A percentile compares a stretch with the other conserved stretches of the same genome.
phyloP scores from a whole-genome alignment of 1,140 invertebrate genomes.

The Meloidogyne chitwoodi region DNA sequence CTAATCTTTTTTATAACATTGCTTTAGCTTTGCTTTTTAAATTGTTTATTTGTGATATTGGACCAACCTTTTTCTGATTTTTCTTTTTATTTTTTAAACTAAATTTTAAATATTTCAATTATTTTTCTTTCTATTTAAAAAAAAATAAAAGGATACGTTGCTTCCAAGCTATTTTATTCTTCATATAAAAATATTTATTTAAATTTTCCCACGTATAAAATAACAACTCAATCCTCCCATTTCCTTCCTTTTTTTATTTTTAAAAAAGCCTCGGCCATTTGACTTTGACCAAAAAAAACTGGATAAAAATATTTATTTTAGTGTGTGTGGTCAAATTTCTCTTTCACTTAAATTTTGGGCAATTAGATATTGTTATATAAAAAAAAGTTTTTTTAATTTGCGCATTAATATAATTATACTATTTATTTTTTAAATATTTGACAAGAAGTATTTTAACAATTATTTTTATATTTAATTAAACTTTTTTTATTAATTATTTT shows the following conservation, averaged over 20 bases:
- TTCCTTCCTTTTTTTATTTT: not conserved
- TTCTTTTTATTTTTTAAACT: no score
- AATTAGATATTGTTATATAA: not conserved
- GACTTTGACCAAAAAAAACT: not conserved
- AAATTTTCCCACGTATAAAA: not conserved
- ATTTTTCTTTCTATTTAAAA: no score
- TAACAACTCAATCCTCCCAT: not conserved
- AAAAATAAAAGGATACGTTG: no score
- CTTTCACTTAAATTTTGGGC: not conserved
- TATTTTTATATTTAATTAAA: no score
- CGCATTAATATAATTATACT: no score
- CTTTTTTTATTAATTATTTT: no score
- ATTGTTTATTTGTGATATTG: not conserved
- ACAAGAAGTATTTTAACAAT: no score
- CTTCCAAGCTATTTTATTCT: no score
- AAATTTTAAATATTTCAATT: no score
- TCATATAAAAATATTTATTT: not conserved
- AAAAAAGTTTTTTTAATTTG: no score
- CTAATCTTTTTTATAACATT: not conserved
- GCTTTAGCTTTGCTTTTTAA: not conserved
- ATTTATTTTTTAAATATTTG: no score
- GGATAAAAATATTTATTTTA: not conserved
- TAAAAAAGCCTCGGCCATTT: not conserved
- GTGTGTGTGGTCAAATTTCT: not conserved
- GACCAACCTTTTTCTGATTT: no score